Conservation (phyloP, 2,797 vertebrate genomes). For the Dicrostonyx torquatus region DNA sequence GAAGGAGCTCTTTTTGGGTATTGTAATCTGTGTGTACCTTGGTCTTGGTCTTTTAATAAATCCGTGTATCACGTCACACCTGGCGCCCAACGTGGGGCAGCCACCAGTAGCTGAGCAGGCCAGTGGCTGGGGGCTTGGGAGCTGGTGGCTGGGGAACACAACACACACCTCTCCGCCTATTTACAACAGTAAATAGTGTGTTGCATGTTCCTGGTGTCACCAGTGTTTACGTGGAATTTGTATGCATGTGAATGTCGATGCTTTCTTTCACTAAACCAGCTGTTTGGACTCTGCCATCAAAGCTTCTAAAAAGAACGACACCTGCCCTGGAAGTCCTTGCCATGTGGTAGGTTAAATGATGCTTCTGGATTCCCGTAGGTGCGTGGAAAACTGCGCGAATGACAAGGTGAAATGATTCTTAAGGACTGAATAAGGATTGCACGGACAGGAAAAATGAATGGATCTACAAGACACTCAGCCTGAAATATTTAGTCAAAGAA, state of each 20-base stretch:
- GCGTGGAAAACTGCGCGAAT: not conserved
- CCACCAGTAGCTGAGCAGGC: too few relatives aligned
- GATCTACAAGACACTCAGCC: not conserved
- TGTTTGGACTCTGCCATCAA: not conserved
- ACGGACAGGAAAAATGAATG: not conserved
- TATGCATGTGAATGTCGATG: not conserved
- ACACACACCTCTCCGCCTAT: too few relatives aligned
- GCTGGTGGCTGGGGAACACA: too few relatives aligned
- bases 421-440: not conserved
- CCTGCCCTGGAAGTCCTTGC: not conserved
- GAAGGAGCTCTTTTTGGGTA: too few relatives aligned
- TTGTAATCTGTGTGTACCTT: too few relatives aligned
- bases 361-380: not conserved
- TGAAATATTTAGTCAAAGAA: not conserved
- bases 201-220: not conserved
- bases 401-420: not conserved
- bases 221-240: not conserved
- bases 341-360: not conserved
- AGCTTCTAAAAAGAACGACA: not conserved
- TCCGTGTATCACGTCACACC: too few relatives aligned
- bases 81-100: too few relatives aligned
- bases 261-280: not conserved
- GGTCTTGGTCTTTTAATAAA: too few relatives aligned
- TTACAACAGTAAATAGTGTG: too few relatives aligned
- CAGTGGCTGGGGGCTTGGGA: too few relatives aligned